A percentile compares a stretch with the other conserved stretches of the same genome.
phyloP scores from a whole-genome alignment of 2,888 invertebrate genomes.

The Antitype chi region DNA sequence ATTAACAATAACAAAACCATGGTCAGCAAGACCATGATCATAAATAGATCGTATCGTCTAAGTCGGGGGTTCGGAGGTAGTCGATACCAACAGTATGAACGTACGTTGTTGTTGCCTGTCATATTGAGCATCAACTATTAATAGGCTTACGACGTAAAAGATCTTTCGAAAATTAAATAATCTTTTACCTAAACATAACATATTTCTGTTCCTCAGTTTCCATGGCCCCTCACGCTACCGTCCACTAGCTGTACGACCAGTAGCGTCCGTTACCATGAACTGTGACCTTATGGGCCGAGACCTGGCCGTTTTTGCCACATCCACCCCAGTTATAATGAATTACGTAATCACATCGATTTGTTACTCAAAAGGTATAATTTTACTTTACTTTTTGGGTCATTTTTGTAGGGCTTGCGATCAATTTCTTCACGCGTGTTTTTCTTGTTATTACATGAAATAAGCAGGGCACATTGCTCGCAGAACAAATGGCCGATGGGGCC shows the following conservation, averaged over 20 bases:
- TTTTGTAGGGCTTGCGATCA: background rate
- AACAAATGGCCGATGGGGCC: background rate
- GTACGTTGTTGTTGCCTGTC: background rate
- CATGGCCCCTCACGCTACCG: constrained; percentile 59
- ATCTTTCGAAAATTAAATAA: background rate
- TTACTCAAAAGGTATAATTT: constrained; percentile 30
- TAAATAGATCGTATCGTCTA: background rate
- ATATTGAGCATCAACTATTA: background rate
- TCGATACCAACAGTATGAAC: background rate
- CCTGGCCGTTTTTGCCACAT: constrained; percentile 55
- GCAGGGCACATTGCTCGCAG: background rate
- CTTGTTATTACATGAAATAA: background rate
- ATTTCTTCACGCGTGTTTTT: background rate
- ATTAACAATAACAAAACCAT: too few relatives aligned
- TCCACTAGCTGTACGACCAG: constrained; percentile 67
- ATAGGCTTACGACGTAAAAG: background rate
- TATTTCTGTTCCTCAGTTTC: constrained; percentile 20
- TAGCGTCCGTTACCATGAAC: constrained; percentile 73
- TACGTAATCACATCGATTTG: constrained; percentile 61
- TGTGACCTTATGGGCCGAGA: constrained; percentile 72
- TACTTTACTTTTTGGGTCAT: constrained; percentile 26
- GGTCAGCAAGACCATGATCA: too few relatives aligned
- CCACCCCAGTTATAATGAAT: constrained; percentile 53
- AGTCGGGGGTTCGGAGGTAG: background rate
- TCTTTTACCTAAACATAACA: background rate